phyloP scores from a whole-genome alignment of 1,140 invertebrate species.

The Drosophila punjabiensis region DNA sequence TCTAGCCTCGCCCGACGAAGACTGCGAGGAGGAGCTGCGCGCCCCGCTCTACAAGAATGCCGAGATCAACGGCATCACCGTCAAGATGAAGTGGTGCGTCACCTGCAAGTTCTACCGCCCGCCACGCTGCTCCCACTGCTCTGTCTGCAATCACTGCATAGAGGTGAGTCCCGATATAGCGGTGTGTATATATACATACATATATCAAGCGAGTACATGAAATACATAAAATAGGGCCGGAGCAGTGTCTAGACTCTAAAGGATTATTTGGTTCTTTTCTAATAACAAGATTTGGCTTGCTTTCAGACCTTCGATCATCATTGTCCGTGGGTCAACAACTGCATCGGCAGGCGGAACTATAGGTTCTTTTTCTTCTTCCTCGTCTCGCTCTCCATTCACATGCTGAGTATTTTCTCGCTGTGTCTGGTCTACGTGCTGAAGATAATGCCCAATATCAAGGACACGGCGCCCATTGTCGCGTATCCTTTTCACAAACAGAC shows the following conservation, averaged over 20 bases:
- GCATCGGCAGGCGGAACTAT: constrained; percentile 99
- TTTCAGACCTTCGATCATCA: constrained; percentile 99
- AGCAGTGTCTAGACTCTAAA: background rate
- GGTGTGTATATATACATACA: background rate
- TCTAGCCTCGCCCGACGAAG: constrained; percentile 97
- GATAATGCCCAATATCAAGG: constrained; percentile 92
- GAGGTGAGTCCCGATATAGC: constrained; percentile 89
- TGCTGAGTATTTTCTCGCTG: constrained; percentile 97
- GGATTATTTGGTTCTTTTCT: background rate
- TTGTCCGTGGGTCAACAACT: constrained; percentile 99
- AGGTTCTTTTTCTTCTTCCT: constrained; percentile 99
- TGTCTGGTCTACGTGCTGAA: constrained; percentile 96
- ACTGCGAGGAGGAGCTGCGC: constrained; percentile 98
- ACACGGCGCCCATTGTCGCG: constrained; percentile 94
- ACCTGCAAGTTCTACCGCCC: constrained; percentile 99
- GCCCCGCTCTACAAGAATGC: constrained; percentile 99
- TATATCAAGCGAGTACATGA: background rate
- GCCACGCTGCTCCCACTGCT: constrained; percentile 99
- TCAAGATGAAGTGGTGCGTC: constrained; percentile 99
- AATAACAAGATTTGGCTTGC: constrained; percentile 4
- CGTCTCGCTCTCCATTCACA: constrained; percentile 97
- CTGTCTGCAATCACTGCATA: constrained; percentile 99
- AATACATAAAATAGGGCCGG: background rate
- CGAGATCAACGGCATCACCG: constrained; percentile 98
- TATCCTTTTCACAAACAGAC: constrained; percentile 86